A percentile compares a stretch with the other conserved stretches of the same genome.
Conservation (phyloP, 2,797 vertebrate species). For the Microctenopoma steveboyesi region DNA sequence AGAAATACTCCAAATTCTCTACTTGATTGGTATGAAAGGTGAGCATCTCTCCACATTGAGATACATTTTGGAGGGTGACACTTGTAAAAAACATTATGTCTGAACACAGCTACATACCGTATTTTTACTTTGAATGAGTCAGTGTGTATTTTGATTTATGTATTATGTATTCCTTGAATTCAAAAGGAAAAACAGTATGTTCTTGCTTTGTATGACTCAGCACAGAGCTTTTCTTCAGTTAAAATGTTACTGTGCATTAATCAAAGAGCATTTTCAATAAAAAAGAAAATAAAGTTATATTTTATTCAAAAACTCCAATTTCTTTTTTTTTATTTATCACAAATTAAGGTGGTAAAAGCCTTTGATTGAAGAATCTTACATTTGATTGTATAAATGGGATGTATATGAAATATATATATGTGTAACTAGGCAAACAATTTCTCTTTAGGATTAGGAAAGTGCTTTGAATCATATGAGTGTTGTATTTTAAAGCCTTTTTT, state of each 20-base stretch:
- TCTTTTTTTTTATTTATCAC: constrained; percentile 13
- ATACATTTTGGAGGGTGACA: too few species aligned
- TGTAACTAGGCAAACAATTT: too few species aligned
- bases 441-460: too few species aligned
- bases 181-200: neutral
- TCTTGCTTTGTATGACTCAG: constrained; percentile 5
- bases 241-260: constrained; percentile 13
- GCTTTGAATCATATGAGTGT: too few species aligned
- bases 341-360: neutral
- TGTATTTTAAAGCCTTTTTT: neutral
- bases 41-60: too few species aligned
- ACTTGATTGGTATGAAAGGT: too few species aligned
- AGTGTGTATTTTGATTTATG: neutral
- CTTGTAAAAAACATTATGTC: too few species aligned
- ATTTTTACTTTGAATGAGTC: neutral
- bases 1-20: too few species aligned
- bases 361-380: neutral
- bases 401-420: neutral
- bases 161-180: too few species aligned
- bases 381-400: neutral
- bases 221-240: neutral
- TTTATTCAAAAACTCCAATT: constrained; percentile 2
- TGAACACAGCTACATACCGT: too few species aligned
- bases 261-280: constrained; percentile 37
- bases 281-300: constrained; percentile 32